Conservation (phyloP, 1,140 invertebrate genomes). For the Nasonia vitripennis region DNA sequence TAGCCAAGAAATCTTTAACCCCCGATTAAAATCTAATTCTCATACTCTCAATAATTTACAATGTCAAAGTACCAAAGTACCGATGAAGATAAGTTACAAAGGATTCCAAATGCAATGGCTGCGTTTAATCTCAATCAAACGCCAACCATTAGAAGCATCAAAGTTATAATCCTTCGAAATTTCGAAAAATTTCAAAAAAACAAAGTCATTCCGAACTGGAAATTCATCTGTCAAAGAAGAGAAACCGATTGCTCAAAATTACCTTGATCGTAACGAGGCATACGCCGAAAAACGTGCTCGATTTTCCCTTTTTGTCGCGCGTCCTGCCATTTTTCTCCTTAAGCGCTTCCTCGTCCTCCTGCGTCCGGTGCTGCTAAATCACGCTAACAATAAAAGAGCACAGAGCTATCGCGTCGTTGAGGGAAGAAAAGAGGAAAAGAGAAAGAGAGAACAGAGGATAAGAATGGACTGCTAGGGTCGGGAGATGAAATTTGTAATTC, state of each 20-base stretch:
- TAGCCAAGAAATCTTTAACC: not conserved
- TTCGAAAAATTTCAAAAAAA: no score
- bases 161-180: conserved; percentile 21
- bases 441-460: conserved; percentile 47
- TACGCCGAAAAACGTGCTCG: not conserved
- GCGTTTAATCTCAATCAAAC: not conserved
- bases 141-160: not conserved
- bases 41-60: not conserved
- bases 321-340: conserved; percentile 44
- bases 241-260: not conserved
- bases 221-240: no score
- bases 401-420: conserved; percentile 45
- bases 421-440: conserved; percentile 8
- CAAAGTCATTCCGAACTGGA: no score
- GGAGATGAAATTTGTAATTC: conserved; percentile 71
- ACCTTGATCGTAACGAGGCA: not conserved
- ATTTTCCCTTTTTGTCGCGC: conserved; percentile 1
- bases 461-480: conserved; percentile 53
- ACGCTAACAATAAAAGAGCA: conserved; percentile 61
- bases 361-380: conserved; percentile 61
- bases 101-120: not conserved
- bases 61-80: not conserved
- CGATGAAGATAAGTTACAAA: not conserved
- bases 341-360: conserved; percentile 28
- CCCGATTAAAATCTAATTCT: not conserved